Base-by-base conservation (phyloP, 2,888 invertebrate genomes). In the Nomada fucata region DNA sequence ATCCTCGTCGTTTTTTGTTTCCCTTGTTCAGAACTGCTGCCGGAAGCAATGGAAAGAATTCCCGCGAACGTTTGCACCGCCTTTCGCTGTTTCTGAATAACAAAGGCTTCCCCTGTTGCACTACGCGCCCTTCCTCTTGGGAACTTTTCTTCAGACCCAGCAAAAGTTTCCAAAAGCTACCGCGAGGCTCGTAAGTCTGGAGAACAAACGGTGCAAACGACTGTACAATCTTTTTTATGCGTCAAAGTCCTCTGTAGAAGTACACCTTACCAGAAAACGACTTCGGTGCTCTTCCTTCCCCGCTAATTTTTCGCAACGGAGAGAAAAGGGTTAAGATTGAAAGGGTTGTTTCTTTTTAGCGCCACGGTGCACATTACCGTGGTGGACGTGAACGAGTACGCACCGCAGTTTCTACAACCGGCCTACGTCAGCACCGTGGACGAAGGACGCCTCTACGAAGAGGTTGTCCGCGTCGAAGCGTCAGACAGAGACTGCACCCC, bases 401-500 rank as follows among this genome's bases (percentile, higher is more conserved):
- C 98, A 42, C 99, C 99, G 2, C 97, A 97, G 82, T 99, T 99
- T 95, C 95, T 97, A 71, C 97, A 98, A 92, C 96, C 98, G 53
- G 97, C 98, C 69, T 99, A 99, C 94, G 97, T 98, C 50, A 96
- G 97, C 87, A 96, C 97, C 88, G 96, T 98, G 85, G 98, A 98
- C 93, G 99, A 99, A 93, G 98, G 98, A 1, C 96, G 97, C 18
- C 94, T 98, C 44, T 98, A 98, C 94, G 97, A 97, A 91, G 97
- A 98, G 93, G 97, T 99, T 84, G 96, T 99, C 26, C 96, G 98
- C 7, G 97, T 99, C 7, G 97, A 98, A 92, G 99, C 99, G 3
- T 96, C 96, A 0, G 99, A 99, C 93, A 95, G 97, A 71, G 99
- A 99, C 94, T 98, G 98, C 94, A 98, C 98, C n/a, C 98, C 98